phyloP scores from a whole-genome alignment of 2,888 invertebrate species.

The Lasioglossum figueresi region DNA sequence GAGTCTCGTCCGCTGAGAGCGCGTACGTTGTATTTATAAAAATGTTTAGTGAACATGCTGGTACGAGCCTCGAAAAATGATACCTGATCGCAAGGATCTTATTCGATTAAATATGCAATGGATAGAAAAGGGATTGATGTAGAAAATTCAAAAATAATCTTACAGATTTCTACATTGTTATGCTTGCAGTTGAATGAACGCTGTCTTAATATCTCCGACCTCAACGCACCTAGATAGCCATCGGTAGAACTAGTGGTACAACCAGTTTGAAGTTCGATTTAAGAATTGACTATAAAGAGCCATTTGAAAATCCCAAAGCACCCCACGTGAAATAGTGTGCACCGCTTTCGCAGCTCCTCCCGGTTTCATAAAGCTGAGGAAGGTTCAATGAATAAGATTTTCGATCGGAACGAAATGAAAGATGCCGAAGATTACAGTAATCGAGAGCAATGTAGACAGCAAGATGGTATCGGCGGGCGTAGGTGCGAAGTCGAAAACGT shows the following conservation, averaged over 20 bases:
- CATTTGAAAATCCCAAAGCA: too few species aligned
- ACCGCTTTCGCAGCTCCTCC: neutral
- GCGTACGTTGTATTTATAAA: neutral
- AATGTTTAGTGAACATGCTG: neutral
- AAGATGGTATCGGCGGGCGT: neutral
- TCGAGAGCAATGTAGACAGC: neutral
- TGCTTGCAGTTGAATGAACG: neutral
- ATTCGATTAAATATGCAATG: neutral
- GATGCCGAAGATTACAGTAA: conserved; percentile 8
- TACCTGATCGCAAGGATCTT: too few species aligned
- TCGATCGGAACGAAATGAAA: neutral
- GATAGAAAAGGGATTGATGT: neutral
- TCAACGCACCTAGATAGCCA: too few species aligned
- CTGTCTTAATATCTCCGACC: too few species aligned
- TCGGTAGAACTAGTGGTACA: neutral
- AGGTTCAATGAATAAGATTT: neutral
- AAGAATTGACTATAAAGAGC: too few species aligned
- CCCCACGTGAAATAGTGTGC: neutral
- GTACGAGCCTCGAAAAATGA: too few species aligned
- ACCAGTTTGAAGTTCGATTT: neutral
- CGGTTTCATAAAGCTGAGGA: neutral
- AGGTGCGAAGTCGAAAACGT: conserved; percentile 15
- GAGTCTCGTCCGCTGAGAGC: neutral
- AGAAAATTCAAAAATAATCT: neutral
- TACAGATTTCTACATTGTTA: neutral